Base-by-base conservation (phyloP, 2,888 invertebrate genomes). In the Harpalus rufipes region DNA sequence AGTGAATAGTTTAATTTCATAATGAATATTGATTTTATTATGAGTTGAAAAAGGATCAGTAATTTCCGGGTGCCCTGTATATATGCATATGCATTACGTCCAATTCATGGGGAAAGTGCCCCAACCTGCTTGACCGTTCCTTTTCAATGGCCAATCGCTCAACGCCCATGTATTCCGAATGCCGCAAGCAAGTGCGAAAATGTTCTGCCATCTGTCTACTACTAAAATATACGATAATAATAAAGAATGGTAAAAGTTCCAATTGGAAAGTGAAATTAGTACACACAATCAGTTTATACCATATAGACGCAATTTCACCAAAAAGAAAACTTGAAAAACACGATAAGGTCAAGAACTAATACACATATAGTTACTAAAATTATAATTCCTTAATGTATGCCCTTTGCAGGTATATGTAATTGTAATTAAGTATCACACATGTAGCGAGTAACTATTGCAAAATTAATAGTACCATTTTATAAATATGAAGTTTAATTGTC, bases 191-290 rank as follows among this genome's bases (percentile, higher is more conserved):
- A 84, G 44, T 56, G 78, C 78, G 78, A 84, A 78, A 84, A 84
- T 84, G 32, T 25, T 44, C 16, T 16, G 16, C 58, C 51, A 56
- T 84, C 84, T 84, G 84, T 84, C 78, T 65, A 63, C 78, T 74
- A 59, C 72, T 84, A 65, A 78, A 84, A 84, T 84, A 65, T 84
- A 84, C 78, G 84, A 78, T 84, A 84, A 78, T 78, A 63, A 84
- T 78, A 84, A 78, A 51, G 84, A 76, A 78, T 84, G 84, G 84
- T 84, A 84, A 84, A 84, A 84, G 84, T 84, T 78, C 63, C 61
- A 84, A 84, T 84, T 84, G 78, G 84, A 84, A 84, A 84, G 84
- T 84, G 84, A 84, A 84, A 84, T 84, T 84, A 78, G 78, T 63
- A 32, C 84, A 84, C 56, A 83, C 61, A 61, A 59, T 56, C 76